Conservation (phyloP, 2,888 invertebrate genomes). For the Epicampocera succincta region DNA sequence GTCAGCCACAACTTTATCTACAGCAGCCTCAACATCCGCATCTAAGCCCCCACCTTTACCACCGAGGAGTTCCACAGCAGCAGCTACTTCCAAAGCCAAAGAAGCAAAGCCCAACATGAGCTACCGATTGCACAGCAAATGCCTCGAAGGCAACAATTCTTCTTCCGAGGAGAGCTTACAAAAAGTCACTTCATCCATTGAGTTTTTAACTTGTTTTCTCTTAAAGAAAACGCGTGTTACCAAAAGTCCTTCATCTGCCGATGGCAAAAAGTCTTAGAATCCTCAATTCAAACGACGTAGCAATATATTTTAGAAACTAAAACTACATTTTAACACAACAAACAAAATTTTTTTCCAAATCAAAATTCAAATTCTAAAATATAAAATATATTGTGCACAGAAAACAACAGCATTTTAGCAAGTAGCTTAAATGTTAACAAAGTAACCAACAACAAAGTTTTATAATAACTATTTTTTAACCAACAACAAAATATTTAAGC, state of each 20-base stretch:
- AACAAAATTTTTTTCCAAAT: constrained; percentile 32
- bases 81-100: constrained; percentile 57
- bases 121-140: constrained; percentile 72
- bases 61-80: constrained; percentile 56
- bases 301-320: constrained; percentile 69
- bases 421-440: constrained; percentile 60
- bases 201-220: constrained; percentile 80
- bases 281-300: constrained; percentile 71
- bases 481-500: not conserved
- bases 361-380: constrained; percentile 55
- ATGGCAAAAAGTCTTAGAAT: constrained; percentile 77
- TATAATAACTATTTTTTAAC: constrained; percentile 48
- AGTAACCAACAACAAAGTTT: constrained; percentile 38
- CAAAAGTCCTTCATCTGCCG: constrained; percentile 66
- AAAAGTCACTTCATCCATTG: constrained; percentile 79
- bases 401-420: constrained; percentile 53
- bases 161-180: constrained; percentile 80
- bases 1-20: constrained; percentile 39
- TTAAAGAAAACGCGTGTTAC: constrained; percentile 78
- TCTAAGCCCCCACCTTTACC: constrained; percentile 69
- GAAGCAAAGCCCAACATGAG: constrained; percentile 61
- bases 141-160: constrained; percentile 73
- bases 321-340: not conserved
- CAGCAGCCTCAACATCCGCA: constrained; percentile 58
- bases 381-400: constrained; percentile 59